These are phyloP conservation scores for Mastacembelus armatus DNA, from an alignment of 2,797 vertebrate species.

Conservation along the genomic window DNA sequence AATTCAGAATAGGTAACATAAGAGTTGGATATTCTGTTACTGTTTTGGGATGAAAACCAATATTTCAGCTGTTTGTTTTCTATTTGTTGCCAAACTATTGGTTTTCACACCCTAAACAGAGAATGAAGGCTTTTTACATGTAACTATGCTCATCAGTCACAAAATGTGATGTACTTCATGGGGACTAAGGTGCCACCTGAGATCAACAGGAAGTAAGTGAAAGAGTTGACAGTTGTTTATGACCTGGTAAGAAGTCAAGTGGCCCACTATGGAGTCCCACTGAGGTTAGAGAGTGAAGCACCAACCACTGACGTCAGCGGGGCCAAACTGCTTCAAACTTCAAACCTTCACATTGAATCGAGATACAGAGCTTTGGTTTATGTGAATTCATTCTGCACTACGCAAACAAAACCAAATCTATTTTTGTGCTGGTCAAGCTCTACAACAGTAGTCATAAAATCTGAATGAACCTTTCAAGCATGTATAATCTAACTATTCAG, in stretches of 20 bases:
- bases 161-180: conserved; percentile 6
- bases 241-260: conserved; percentile 24
- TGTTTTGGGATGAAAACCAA: conserved; percentile 22
- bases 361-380: conserved; percentile 41
- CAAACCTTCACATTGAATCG: conserved; percentile 44
- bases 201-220: conserved; percentile 2
- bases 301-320: not conserved
- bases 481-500: conserved; percentile 41
- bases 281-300: conserved; percentile 37
- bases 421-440: conserved; percentile 48
- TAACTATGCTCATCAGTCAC: conserved; percentile 1
- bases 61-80: conserved; percentile 22
- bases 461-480: conserved; percentile 49
- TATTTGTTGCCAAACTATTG: conserved; percentile 22
- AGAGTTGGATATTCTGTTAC: not conserved
- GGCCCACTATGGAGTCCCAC: conserved; percentile 21
- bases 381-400: conserved; percentile 18
- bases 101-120: conserved; percentile 17
- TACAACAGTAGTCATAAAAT: conserved; percentile 16
- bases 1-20: not conserved
- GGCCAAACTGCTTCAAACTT: conserved; percentile 25
- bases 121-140: conserved; percentile 7
- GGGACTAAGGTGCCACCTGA: not conserved
- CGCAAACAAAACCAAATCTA: conserved; percentile 65
- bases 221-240: conserved; percentile 5